These are phyloP conservation scores for Podilymbus podiceps DNA, from an alignment of 2,113 vertebrate species.

Conservation along the genomic window DNA sequence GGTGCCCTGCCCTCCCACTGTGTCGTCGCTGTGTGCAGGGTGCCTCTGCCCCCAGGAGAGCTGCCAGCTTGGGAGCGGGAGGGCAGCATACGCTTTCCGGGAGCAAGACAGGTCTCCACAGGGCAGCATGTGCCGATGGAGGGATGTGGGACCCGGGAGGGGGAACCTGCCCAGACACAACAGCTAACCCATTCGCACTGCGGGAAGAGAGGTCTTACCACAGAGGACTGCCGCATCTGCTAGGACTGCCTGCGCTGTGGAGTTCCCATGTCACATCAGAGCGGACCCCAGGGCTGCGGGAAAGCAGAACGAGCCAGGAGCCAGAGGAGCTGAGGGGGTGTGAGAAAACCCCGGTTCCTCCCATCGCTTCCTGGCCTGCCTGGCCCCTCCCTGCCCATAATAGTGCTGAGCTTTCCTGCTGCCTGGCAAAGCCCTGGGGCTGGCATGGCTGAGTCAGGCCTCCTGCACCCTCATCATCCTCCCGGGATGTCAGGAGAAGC, in stretches of 20 bases:
- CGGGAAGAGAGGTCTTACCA: constrained; percentile 26
- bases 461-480: constrained; percentile 35
- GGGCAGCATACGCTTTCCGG: background rate
- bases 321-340: background rate
- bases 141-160: background rate
- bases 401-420: constrained; percentile 22
- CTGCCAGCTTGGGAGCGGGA: fast-evolving
- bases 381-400: constrained; percentile 40
- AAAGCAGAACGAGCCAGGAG: background rate
- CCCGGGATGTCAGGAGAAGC: background rate
- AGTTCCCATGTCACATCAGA: background rate
- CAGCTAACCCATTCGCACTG: background rate
- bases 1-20: background rate
- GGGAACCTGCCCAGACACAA: background rate
- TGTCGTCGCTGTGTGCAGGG: background rate
- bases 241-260: background rate
- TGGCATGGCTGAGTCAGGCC: constrained; percentile 45
- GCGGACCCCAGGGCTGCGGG: background rate
- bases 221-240: background rate
- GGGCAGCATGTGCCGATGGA: background rate
- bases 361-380: constrained; percentile 37
- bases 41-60: background rate
- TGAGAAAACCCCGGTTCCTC: constrained; percentile 35
- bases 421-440: constrained; percentile 23
- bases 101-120: background rate